Evolutionary conservation across 1,140 invertebrate species (phyloP).

Genomic region (silkworm (Bombyx mori)): DNA sequence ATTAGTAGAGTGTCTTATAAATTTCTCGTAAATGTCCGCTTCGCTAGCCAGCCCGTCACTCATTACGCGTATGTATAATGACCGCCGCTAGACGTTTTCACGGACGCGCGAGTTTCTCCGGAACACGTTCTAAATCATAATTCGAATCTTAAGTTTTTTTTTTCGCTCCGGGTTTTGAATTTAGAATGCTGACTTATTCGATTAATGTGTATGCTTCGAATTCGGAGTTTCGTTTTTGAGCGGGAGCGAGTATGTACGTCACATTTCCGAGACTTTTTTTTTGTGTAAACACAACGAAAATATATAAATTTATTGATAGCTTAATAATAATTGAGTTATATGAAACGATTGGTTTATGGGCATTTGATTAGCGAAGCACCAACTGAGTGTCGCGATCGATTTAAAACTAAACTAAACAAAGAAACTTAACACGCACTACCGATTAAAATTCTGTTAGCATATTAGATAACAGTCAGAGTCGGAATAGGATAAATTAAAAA

Average conservation of each 20-base stretch:
- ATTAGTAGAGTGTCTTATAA: neutral
- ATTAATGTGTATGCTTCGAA: constrained; percentile 3
- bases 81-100: constrained; percentile 63
- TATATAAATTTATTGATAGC: neutral
- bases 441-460: no score
- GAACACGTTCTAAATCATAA: constrained; percentile 72
- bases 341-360: neutral
- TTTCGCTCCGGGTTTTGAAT: constrained; percentile 46
- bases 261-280: neutral
- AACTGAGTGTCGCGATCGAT: no score
- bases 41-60: constrained; percentile 25
- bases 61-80: constrained; percentile 67
- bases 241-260: no score
- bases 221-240: no score
- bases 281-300: neutral
- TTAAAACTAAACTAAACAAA: no score
- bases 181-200: constrained; percentile 66
- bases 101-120: constrained; percentile 67
- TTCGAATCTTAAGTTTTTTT: constrained; percentile 32
- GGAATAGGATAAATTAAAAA: no score
- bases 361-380: neutral
- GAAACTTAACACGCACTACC: no score
- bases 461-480: no score
- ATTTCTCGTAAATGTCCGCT: constrained; percentile 19
- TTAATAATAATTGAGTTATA: neutral